Evolutionary conservation across 2,888 invertebrate genomes (phyloP).

Genomic region (Lottia scabra): DNA sequence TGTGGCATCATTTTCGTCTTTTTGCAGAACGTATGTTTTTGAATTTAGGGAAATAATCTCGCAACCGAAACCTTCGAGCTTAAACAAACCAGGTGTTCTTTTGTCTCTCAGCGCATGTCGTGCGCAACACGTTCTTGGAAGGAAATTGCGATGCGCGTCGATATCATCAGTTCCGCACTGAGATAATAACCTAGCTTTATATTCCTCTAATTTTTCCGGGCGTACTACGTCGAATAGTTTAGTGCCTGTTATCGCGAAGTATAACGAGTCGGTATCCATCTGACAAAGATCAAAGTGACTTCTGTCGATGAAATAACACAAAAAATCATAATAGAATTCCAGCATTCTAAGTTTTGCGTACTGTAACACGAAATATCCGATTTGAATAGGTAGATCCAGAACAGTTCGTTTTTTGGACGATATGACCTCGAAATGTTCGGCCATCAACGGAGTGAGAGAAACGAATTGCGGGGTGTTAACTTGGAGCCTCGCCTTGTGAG

Average conservation of each 20-base stretch:
- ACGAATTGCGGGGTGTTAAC: conserved; percentile 2
- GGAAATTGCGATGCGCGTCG: neutral
- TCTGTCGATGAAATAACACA: conserved; percentile 9
- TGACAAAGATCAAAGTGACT: too few relatives aligned
- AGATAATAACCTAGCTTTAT: neutral
- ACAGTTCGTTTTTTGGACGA: neutral
- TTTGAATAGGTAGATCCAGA: conserved; percentile 16
- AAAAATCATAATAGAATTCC: conserved; percentile 22
- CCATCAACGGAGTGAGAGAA: neutral
- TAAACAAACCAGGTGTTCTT: conserved; percentile 20
- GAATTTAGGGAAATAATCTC: conserved; percentile 14
- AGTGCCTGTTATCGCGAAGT: conserved; percentile 4
- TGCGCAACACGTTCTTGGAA: neutral
- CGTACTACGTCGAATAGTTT: neutral
- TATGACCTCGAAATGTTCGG: conserved; percentile 12
- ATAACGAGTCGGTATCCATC: too few relatives aligned
- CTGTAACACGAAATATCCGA: conserved; percentile 24
- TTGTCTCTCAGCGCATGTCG: conserved; percentile 7
- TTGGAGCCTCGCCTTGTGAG: neutral
- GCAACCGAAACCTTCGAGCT: conserved; percentile 17
- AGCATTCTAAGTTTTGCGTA: conserved; percentile 27
- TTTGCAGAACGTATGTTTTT: conserved; percentile 14
- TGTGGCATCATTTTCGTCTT: neutral
- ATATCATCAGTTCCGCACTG: conserved; percentile 10
- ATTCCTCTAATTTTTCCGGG: conserved; percentile 4